Evolutionary conservation across 1,140 invertebrate genomes (phyloP).

Genomic region (Drosophila pseudoananassae): DNA sequence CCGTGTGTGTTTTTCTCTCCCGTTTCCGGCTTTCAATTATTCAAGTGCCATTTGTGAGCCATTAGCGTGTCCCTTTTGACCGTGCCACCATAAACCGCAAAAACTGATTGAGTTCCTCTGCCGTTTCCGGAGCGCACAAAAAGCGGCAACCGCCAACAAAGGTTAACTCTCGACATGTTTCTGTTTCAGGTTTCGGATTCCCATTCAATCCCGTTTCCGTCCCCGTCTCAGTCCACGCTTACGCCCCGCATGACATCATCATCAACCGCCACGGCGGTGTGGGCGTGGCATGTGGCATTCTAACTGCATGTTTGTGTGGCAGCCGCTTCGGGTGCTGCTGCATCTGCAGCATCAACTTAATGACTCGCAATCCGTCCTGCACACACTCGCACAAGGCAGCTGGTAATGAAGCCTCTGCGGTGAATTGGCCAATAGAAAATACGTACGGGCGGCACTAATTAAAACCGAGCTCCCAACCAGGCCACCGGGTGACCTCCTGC

Average conservation of each 20-base stretch:
- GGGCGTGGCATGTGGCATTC: conserved; percentile 57
- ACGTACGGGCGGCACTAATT: conserved; percentile 74
- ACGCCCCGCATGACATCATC: conserved; percentile 36
- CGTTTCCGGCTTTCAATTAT: conserved; percentile 68
- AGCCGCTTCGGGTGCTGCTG: conserved; percentile 6
- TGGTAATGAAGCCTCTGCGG: conserved; percentile 72
- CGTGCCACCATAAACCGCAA: conserved; percentile 53
- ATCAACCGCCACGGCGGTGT: conserved; percentile 50
- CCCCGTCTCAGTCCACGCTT: conserved; percentile 15
- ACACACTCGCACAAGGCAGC: conserved; percentile 32
- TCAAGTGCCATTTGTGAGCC: conserved; percentile 65
- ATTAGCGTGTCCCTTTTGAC: conserved; percentile 61
- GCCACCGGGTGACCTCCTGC: conserved; percentile 35
- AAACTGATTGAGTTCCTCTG: conserved; percentile 64
- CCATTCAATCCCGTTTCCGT: conserved; percentile 23
- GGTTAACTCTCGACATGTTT: conserved; percentile 60
- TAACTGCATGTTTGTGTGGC: conserved; percentile 56
- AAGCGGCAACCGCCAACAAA: conserved; percentile 63
- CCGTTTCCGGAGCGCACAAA: conserved; percentile 59
- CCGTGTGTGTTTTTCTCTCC: conserved; percentile 21
- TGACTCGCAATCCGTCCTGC: conserved; percentile 71
- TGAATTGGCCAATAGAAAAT: conserved; percentile 81
- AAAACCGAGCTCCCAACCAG: conserved; percentile 70
- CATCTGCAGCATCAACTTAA: conserved; percentile 61
- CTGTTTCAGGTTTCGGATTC: conserved; percentile 45